Conservation (phyloP, 2,888 invertebrate species). For the Athripsodes cinereus region DNA sequence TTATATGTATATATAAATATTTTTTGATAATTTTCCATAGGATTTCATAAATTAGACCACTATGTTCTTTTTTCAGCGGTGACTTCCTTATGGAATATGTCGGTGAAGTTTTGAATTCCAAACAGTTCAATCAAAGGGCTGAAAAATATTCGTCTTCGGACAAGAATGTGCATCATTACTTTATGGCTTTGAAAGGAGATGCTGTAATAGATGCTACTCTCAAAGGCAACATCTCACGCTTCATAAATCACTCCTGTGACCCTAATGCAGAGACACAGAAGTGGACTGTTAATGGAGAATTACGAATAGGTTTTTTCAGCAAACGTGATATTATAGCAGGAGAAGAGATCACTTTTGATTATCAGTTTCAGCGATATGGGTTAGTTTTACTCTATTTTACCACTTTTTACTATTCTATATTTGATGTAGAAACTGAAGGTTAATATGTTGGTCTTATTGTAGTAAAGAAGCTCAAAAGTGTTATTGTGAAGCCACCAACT, state of each 20-base stretch:
- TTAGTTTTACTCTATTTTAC: slow-evolving; percentile 36
- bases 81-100: slow-evolving; percentile 98
- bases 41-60: too few species aligned
- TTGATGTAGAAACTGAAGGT: too few species aligned
- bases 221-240: slow-evolving; percentile 93
- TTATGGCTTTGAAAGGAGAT: slow-evolving; percentile 93
- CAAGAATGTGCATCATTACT: slow-evolving; percentile 91
- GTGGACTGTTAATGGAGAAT: slow-evolving; percentile 89
- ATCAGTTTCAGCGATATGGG: slow-evolving; percentile 96
- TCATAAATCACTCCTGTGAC: slow-evolving; percentile 98
- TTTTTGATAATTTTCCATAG: too few species aligned
- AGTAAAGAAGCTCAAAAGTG: slow-evolving; percentile 95
- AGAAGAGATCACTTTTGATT: slow-evolving; percentile 98
- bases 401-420: too few species aligned
- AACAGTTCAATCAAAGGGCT: slow-evolving; percentile 83
- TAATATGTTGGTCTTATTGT: slow-evolving; percentile 28
- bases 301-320: slow-evolving; percentile 96
- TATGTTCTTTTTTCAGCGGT: slow-evolving; percentile 61
- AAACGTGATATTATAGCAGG: slow-evolving; percentile 73
- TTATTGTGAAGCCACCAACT: slow-evolving; percentile 82
- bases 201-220: slow-evolving; percentile 93
- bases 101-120: slow-evolving; percentile 90
- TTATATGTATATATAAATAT: too few species aligned
- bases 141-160: slow-evolving; percentile 78
- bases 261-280: slow-evolving; percentile 99